Evolutionary conservation across 2,888 invertebrate genomes (phyloP).

Genomic region (Lomographa bimaculata): DNA sequence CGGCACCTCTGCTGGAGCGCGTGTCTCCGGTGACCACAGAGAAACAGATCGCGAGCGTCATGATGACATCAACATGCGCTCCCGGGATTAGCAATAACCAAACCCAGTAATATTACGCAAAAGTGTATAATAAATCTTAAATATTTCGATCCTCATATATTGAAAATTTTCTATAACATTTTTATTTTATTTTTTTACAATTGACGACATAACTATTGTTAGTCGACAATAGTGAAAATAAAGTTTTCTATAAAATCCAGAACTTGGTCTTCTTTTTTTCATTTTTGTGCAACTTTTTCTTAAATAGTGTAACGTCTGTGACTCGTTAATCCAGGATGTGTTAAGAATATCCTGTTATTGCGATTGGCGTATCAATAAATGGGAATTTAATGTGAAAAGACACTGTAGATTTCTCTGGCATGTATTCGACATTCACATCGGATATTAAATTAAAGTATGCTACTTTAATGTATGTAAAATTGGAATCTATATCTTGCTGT

Average conservation of each 20-base stretch:
- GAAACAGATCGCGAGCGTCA: constrained; percentile 72
- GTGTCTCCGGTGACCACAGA: constrained; percentile 76
- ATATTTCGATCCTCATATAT: constrained; percentile 61
- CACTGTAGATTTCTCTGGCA: constrained; percentile 27
- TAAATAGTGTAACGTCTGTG: too few species aligned
- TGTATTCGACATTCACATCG: constrained; percentile 33
- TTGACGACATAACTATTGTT: constrained; percentile 75
- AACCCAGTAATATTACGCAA: constrained; percentile 29
- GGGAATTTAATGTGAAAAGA: constrained; percentile 45
- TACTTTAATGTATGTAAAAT: constrained; percentile 40
- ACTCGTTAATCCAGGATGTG: too few species aligned
- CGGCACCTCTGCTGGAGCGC: constrained; percentile 69
- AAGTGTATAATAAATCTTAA: constrained; percentile 49
- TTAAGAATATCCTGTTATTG: constrained; percentile 46
- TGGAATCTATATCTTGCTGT: constrained; percentile 20
- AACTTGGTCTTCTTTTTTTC: neutral
- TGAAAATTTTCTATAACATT: constrained; percentile 70
- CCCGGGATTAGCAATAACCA: constrained; percentile 53
- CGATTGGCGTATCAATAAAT: constrained; percentile 39
- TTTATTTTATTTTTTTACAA: constrained; percentile 69
- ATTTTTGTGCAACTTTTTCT: too few species aligned
- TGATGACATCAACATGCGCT: constrained; percentile 74
- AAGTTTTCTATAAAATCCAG: constrained; percentile 54
- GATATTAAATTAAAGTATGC: constrained; percentile 43
- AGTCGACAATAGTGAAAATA: constrained; percentile 73